These are phyloP conservation scores for Smutsia gigantea DNA, from an alignment of 2,797 vertebrate species.

Conservation along the genomic window DNA sequence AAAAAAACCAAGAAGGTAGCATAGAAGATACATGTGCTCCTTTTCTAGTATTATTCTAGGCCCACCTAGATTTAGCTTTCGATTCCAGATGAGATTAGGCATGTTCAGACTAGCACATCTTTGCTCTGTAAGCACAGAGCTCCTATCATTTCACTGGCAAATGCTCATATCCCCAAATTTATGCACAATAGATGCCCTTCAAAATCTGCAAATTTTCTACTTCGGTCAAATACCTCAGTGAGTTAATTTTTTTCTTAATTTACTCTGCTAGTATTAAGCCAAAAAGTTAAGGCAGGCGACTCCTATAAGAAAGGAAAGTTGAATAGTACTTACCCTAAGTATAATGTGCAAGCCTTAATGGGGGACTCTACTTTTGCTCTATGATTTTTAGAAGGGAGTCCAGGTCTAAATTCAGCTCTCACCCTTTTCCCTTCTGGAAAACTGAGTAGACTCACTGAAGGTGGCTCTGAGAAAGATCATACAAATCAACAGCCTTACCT, in stretches of 20 bases:
- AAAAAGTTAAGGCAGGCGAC: constrained; percentile 61
- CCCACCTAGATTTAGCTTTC: constrained; percentile 86
- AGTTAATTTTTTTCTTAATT: constrained; percentile 72
- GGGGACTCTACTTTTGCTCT: constrained; percentile 73
- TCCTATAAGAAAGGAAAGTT: constrained; percentile 78
- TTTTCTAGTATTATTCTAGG: constrained; percentile 82
- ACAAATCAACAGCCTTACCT: constrained; percentile 83
- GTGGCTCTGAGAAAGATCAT: constrained; percentile 75
- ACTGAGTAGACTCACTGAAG: constrained; percentile 77
- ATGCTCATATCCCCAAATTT: constrained; percentile 69
- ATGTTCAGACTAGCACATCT: constrained; percentile 83
- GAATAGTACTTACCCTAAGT: constrained; percentile 80
- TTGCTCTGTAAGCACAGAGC: constrained; percentile 72
- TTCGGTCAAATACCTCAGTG: constrained; percentile 56
- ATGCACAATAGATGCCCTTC: constrained; percentile 79
- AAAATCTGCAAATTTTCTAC: constrained; percentile 76
- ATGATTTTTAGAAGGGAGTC: constrained; percentile 61
- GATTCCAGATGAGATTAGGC: constrained; percentile 84
- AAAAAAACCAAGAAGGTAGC: constrained; percentile 68
- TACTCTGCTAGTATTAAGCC: constrained; percentile 52
- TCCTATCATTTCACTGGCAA: constrained; percentile 73
- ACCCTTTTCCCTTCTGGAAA: constrained; percentile 79
- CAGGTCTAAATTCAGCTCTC: constrained; percentile 68
- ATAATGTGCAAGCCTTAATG: constrained; percentile 70
- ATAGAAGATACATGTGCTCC: constrained; percentile 86